phyloP scores from a whole-genome alignment of 2,113 vertebrate species.

The Perca flavescens region DNA sequence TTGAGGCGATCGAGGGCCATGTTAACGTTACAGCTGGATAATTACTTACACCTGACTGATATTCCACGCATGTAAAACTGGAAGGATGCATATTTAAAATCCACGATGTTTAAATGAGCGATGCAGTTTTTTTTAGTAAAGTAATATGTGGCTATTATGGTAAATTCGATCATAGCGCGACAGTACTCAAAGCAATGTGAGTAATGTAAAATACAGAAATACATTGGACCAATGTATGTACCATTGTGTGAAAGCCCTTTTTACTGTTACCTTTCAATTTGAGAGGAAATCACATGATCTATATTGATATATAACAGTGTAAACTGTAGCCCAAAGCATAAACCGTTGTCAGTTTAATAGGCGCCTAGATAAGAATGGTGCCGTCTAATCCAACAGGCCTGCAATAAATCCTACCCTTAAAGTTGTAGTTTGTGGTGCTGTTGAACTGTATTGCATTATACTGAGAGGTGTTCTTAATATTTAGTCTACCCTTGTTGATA shows the following conservation, averaged over 20 bases:
- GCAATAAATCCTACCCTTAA: background rate
- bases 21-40: slow-evolving; percentile 24
- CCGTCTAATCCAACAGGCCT: background rate
- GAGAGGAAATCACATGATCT: no score
- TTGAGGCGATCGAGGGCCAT: slow-evolving; percentile 24
- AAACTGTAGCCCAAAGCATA: background rate
- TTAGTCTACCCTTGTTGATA: background rate
- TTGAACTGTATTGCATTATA: background rate
- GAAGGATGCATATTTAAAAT: background rate
- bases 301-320: background rate
- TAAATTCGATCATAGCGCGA: background rate
- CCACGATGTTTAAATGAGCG: no score
- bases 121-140: no score
- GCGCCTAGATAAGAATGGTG: background rate
- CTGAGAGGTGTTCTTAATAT: background rate
- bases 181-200: no score
- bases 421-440: background rate
- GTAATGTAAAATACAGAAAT: background rate
- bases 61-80: no score
- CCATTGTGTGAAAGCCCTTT: background rate
- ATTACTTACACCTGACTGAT: slow-evolving; percentile 29
- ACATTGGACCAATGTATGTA: background rate
- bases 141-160: no score
- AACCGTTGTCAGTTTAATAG: background rate
- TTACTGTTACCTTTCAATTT: background rate